Conservation (phyloP, 2,888 invertebrate species). For the Sepiola atlantica region DNA sequence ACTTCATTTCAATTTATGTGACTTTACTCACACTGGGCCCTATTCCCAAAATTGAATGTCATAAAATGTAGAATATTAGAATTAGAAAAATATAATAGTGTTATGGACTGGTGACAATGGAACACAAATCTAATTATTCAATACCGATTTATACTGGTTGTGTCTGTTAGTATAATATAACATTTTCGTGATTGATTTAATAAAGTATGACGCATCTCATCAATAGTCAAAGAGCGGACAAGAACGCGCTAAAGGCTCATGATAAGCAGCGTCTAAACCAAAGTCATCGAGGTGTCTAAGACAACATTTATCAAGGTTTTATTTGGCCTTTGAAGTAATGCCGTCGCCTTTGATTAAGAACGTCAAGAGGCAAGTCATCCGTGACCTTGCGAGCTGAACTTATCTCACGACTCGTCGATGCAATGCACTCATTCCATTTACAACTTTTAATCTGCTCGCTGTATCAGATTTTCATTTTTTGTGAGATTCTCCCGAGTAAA, state of each 20-base stretch:
- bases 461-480: not conserved
- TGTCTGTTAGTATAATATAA: no score
- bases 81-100: no score
- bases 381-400: not conserved
- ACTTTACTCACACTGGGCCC: no score
- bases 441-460: not conserved
- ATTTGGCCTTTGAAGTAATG: constrained; percentile 5
- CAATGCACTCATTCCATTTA: not conserved
- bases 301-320: not conserved
- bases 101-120: no score
- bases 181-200: not conserved
- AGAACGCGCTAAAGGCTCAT: not conserved
- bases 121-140: no score
- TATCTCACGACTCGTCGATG: not conserved
- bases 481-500: not conserved
- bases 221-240: not conserved
- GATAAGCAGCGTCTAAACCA: not conserved
- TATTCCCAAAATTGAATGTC: no score
- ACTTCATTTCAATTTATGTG: no score
- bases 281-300: not conserved
- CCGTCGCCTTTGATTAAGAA: not conserved
- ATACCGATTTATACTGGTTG: no score
- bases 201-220: not conserved
- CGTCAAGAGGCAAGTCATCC: not conserved
- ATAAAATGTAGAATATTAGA: no score